Base-by-base conservation (phyloP, 1,140 invertebrate genomes). In the Polypedilum vanderplanki region DNA sequence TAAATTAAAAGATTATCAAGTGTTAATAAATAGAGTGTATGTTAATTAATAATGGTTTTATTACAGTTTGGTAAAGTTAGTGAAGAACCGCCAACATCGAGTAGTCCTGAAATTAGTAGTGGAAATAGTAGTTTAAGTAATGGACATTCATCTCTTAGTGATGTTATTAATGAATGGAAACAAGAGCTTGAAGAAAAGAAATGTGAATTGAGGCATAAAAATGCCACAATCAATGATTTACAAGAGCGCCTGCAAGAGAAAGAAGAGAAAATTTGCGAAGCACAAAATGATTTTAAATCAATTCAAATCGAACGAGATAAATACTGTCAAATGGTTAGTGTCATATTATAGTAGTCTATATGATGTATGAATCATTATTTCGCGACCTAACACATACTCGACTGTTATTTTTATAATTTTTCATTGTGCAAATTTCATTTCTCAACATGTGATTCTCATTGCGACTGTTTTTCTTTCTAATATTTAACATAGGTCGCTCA, bases 121-220 rank as follows among this genome's bases (percentile, higher is more conserved):
- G 20, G 17, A 7, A 22, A 70, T 22, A 70, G 20, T 17, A 70
- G 65, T 20, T 18, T 70, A 22, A 70, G 15, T 10, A 70, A 70
- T 22, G 65, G 17, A 70, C 65, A 70, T 70, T 70, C 65, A 70
- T 70, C 46, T 4, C n/a, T 70, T 10, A 70, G 65, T 20, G 65
- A 70, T 20, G 65, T 70, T n/a, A 70, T 70, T 20, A 70, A 70
- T 70, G 65, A 70, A 7, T 70, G 65, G 65, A 70, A 70, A 17
- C 65, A 22, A 1, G 65, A 70, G 20, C 20, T 70, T 7, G 65
- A 70, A 70, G 17, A 18, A 12, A 70, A 18, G 20, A 70, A 70
- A 5, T 18, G 17, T 22, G 17, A 70, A 22, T 22, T 70, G 8
- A 70, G 20, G 20, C 9, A 20, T 12, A 70, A 70, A 70, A 70